These are phyloP conservation scores for Syrmaticus mikado DNA, from an alignment of 2,113 vertebrate genomes.

Conservation along the genomic window DNA sequence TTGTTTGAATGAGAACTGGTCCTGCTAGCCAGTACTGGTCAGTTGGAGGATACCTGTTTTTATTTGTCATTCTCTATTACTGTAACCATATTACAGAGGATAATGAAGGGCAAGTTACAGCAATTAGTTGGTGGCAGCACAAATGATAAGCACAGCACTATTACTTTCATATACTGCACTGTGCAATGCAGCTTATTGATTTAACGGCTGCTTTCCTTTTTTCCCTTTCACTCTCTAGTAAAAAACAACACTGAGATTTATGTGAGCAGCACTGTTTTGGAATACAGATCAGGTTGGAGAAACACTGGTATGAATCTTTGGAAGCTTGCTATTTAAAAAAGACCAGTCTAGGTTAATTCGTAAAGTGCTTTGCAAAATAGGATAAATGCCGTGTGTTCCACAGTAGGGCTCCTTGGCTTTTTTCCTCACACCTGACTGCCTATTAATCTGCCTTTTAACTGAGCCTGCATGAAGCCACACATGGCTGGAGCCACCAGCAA, in stretches of 20 bases:
- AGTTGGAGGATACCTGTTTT: constrained; percentile 16
- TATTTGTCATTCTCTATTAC: constrained; percentile 47
- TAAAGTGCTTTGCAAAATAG: constrained; percentile 65
- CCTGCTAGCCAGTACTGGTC: not conserved
- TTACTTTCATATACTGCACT: constrained; percentile 15
- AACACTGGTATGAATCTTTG: constrained; percentile 26
- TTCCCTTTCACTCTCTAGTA: constrained; percentile 11
- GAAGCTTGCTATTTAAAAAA: constrained; percentile 55
- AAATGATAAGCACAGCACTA: constrained; percentile 40
- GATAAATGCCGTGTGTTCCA: constrained; percentile 71
- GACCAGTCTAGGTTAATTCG: constrained; percentile 58
- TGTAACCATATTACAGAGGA: constrained; percentile 52
- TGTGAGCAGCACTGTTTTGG: constrained; percentile 35
- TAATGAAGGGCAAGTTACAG: constrained; percentile 60
- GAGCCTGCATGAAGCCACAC: constrained; percentile 61
- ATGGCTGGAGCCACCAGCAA: constrained; percentile 55
- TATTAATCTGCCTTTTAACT: constrained; percentile 78
- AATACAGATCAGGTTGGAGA: constrained; percentile 70
- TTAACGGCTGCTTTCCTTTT: constrained; percentile 18
- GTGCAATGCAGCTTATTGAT: constrained; percentile 68
- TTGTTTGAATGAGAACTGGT: constrained; percentile 4
- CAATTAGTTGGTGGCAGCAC: constrained; percentile 65
- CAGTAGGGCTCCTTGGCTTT: constrained; percentile 62
- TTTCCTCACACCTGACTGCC: constrained; percentile 74
- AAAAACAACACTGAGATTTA: constrained; percentile 59